Conservation (phyloP, 2,888 invertebrate species). For the Laothoe populi region DNA sequence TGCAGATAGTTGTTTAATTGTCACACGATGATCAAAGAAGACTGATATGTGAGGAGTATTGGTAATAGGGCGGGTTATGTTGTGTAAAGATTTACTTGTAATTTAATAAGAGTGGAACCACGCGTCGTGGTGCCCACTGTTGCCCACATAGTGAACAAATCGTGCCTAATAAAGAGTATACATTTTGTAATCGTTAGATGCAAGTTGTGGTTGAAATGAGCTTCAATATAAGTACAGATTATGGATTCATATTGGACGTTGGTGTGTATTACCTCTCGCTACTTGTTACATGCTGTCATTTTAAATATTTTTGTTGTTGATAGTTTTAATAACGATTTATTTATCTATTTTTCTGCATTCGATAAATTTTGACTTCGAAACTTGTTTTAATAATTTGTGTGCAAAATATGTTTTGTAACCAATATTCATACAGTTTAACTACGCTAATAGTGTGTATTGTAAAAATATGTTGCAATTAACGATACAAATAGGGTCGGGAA, state of each 20-base stretch:
- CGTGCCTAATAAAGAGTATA: conserved; percentile 49
- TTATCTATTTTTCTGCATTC: conserved; percentile 28
- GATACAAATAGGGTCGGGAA: conserved; percentile 34
- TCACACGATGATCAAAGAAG: conserved; percentile 60
- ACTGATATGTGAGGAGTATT: conserved; percentile 66
- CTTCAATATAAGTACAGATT: conserved; percentile 26
- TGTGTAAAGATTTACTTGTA: conserved; percentile 50
- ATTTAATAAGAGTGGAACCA: conserved; percentile 51
- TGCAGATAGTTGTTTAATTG: conserved; percentile 53
- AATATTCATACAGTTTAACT: conserved; percentile 64
- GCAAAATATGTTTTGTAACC: conserved; percentile 1
- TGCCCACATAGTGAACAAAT: conserved; percentile 49
- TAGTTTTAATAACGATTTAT: conserved; percentile 29
- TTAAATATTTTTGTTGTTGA: conserved; percentile 28
- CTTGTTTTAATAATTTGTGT: conserved; percentile 7
- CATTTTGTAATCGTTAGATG: conserved; percentile 12
- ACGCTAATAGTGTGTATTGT: conserved; percentile 25
- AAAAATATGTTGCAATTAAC: conserved; percentile 1
- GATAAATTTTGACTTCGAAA: conserved; percentile 3
- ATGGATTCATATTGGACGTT: conserved; percentile 19
- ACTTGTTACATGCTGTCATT: conserved; percentile 36
- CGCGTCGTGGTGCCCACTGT: conserved; percentile 57
- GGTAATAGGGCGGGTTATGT: conserved; percentile 46
- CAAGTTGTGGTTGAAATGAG: not conserved
- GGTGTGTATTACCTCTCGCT: conserved; percentile 39